A percentile compares a stretch with the other conserved stretches of the same genome.
These are phyloP conservation scores for Archips crataeganus DNA, from an alignment of 2,888 invertebrate species.

Conservation along the genomic window DNA sequence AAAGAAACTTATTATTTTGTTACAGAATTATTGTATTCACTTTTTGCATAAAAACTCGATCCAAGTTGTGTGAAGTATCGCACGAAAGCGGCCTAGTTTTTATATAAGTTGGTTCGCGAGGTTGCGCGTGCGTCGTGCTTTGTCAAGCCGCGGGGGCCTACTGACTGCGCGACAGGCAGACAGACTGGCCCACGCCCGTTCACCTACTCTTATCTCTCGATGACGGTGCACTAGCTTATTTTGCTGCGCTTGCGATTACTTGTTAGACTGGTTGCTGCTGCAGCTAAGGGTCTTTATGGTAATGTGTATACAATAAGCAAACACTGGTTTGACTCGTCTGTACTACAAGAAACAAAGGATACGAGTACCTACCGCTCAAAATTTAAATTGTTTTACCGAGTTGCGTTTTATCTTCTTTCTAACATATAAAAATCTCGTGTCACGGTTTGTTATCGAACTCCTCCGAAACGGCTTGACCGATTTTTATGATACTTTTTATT, in stretches of 20 bases:
- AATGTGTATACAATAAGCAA: constrained; percentile 43
- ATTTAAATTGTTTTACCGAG: neutral
- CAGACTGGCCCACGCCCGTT: constrained; percentile 78
- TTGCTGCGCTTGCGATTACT: constrained; percentile 58
- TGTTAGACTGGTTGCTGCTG: constrained; percentile 65
- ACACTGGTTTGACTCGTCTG: constrained; percentile 37
- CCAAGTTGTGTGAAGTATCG: constrained; percentile 71
- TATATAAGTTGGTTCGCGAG: constrained; percentile 42
- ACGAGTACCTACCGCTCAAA: neutral
- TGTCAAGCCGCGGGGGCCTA: constrained; percentile 72
- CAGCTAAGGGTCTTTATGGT: constrained; percentile 57
- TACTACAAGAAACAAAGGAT: constrained; percentile 24
- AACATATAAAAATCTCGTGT: too few species aligned
- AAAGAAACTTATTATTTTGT: constrained; percentile 54
- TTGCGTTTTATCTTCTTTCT: neutral
- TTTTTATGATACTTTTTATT: too few species aligned
- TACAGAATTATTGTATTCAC: constrained; percentile 59
- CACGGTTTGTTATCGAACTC: too few species aligned
- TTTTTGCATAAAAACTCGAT: constrained; percentile 66
- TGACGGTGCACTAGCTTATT: constrained; percentile 66
- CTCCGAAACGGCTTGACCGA: too few species aligned
- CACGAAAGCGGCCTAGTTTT: constrained; percentile 71
- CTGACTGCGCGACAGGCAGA: constrained; percentile 58
- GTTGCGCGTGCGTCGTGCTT: constrained; percentile 76
- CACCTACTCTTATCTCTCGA: constrained; percentile 80